Evolutionary conservation across 2,113 vertebrate species (phyloP).

Genomic region (Indri indri): DNA sequence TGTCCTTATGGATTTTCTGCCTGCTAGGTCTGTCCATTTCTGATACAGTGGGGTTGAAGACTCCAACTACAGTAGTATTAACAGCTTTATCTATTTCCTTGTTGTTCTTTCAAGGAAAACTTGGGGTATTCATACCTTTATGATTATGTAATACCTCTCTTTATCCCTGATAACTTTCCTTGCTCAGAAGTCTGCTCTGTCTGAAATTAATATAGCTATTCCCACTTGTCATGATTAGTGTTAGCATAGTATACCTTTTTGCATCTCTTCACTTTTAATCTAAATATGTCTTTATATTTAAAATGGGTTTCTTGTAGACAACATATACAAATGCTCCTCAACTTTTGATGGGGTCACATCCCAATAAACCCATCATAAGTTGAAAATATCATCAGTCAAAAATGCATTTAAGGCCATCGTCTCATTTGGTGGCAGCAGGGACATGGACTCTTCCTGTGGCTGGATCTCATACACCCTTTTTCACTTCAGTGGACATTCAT

Average conservation of each 20-base stretch:
- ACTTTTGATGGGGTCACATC: no score
- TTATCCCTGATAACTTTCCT: not conserved
- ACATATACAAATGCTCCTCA: no score
- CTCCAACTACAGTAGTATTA: not conserved
- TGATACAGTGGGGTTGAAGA: not conserved
- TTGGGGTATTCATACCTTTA: not conserved
- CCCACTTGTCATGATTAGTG: no score
- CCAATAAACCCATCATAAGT: no score
- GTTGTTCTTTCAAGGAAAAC: not conserved
- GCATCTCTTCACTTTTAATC: no score
- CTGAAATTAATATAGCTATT: not conserved
- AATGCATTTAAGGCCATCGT: no score
- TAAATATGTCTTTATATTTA: not conserved
- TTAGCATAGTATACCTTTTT: no score
- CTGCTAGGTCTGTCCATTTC: not conserved
- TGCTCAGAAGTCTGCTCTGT: not conserved
- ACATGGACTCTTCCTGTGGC: no score
- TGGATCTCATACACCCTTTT: no score
- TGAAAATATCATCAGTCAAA: no score
- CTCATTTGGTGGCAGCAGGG: no score
- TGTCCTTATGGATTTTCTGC: not conserved
- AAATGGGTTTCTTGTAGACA: not conserved
- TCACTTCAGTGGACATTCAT: no score
- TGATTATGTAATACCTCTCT: not conserved
- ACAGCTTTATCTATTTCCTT: not conserved